phyloP scores from a whole-genome alignment of 2,888 invertebrate species.

The Nemapogon koenigi region DNA sequence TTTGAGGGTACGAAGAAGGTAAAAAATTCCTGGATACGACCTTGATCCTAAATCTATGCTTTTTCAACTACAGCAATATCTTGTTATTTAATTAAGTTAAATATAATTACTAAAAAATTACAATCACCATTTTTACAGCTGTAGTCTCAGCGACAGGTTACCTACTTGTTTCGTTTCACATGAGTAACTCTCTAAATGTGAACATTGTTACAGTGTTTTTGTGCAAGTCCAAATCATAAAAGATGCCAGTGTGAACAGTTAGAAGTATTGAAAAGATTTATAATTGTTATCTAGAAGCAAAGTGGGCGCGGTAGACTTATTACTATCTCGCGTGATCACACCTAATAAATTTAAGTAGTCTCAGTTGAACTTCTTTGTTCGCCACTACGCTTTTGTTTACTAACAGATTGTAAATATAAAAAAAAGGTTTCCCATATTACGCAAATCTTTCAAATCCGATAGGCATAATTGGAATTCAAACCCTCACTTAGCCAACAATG shows the following conservation, averaged over 20 bases:
- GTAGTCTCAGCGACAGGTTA: not conserved
- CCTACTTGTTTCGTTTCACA: not conserved
- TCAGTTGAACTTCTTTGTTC: slow-evolving; percentile 51
- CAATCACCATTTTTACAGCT: not conserved
- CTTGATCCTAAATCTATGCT: too few relatives aligned
- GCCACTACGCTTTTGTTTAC: slow-evolving; percentile 44
- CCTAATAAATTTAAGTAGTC: slow-evolving; percentile 48
- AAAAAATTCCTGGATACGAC: too few relatives aligned
- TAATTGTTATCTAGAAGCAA: slow-evolving; percentile 50
- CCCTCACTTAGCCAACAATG: too few relatives aligned
- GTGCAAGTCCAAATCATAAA: not conserved
- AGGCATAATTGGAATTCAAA: too few relatives aligned
- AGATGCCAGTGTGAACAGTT: slow-evolving; percentile 39
- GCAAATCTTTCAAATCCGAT: too few relatives aligned
- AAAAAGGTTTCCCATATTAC: too few relatives aligned
- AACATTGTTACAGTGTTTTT: not conserved
- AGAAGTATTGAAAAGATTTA: slow-evolving; percentile 54
- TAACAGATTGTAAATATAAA: slow-evolving; percentile 33
- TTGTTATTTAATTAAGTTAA: too few relatives aligned
- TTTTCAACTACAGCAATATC: too few relatives aligned
- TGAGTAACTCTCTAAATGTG: too few relatives aligned
- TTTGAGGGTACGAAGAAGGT: too few relatives aligned
- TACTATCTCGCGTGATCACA: slow-evolving; percentile 48
- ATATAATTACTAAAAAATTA: too few relatives aligned
- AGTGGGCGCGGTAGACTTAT: slow-evolving; percentile 52